Base-by-base conservation (phyloP, 2,888 invertebrate species). In the Ctena decussata region DNA sequence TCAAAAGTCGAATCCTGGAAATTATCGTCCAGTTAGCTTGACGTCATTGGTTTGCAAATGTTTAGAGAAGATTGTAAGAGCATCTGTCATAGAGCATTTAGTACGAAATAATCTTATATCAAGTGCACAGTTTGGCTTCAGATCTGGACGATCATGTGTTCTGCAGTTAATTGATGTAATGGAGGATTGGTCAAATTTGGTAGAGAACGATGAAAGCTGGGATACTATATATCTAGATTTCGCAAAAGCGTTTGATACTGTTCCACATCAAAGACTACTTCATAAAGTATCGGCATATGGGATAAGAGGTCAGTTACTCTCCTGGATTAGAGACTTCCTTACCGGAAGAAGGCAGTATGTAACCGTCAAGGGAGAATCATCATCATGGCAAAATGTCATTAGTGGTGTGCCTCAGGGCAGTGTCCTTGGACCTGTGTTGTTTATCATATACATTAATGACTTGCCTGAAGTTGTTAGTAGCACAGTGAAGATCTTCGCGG, bases 381-480 rank as follows among this genome's bases (percentile, higher is more conserved):
- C 53, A 21, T 15, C 53, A 15, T 53, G 53, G 53, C 8, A n/a
- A 53, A n/a, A 53, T 21, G 24, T 71, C 5, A 2, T 24, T 6
- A 71, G 71, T 24, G 71, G 71, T 21, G 41, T 39, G 15, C 71
- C 71, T 2, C 71, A 71, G n/a, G 71, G 71, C 24, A 71, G 71
- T 24, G 74, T 74, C 27, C 39, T 74, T 12, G 74, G 74, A 21
- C 74, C 74, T 6, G 46, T 46, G 2, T 41, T 76, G 18, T 74
- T 74, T 39, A 74, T 49, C 24, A 11, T 74, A 18, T 74, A 27
- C n/a, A 49, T 74, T 3, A 74, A 74, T 24, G 74, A 74, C 30
- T 30, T 69, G 3, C 69, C 69, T 27, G 69, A 69, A 30, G 32
- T 69, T 5, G 69, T 69, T 5, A 69, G 21, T 21, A 69, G 69